Conservation (phyloP, 2,113 vertebrate species). For the Tragelaphus buxtoni region DNA sequence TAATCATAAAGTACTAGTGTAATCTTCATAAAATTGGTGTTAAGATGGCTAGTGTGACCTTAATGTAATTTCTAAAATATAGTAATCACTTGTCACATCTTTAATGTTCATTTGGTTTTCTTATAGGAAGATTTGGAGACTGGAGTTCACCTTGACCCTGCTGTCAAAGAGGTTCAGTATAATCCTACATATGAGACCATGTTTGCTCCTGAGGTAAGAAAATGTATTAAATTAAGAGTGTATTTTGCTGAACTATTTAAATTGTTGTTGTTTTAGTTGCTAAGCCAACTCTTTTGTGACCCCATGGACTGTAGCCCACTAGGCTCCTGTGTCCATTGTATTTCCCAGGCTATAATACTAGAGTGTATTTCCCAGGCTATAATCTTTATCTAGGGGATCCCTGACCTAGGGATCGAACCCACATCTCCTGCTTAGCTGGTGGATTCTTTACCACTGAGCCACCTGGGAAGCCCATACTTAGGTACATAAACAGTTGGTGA, state of each 20-base stretch:
- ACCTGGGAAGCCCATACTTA: background rate
- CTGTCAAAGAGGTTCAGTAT: conserved; percentile 91
- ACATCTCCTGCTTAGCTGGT: background rate
- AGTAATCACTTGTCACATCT: background rate
- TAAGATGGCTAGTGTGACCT: background rate
- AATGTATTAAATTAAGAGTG: background rate
- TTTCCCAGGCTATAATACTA: background rate
- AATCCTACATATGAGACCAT: conserved; percentile 96
- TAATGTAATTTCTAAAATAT: background rate
- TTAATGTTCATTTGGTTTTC: conserved; percentile 48
- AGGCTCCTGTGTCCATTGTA: background rate
- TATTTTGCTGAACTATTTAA: background rate
- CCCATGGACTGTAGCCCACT: background rate
- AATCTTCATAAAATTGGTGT: background rate
- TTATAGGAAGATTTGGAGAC: conserved; percentile 95
- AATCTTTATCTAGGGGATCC: background rate
- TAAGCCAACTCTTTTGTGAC: background rate
- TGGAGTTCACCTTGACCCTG: conserved; percentile 93
- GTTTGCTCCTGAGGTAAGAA: conserved; percentile 97
- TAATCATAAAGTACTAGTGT: background rate
- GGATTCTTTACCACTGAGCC: background rate
- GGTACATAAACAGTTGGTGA: background rate
- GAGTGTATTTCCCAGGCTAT: too few relatives aligned
- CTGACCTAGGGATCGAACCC: background rate
- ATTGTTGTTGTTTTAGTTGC: background rate